Evolutionary conservation across 2,113 vertebrate genomes (phyloP).

Genomic region (Gnathonemus longibarbis): DNA sequence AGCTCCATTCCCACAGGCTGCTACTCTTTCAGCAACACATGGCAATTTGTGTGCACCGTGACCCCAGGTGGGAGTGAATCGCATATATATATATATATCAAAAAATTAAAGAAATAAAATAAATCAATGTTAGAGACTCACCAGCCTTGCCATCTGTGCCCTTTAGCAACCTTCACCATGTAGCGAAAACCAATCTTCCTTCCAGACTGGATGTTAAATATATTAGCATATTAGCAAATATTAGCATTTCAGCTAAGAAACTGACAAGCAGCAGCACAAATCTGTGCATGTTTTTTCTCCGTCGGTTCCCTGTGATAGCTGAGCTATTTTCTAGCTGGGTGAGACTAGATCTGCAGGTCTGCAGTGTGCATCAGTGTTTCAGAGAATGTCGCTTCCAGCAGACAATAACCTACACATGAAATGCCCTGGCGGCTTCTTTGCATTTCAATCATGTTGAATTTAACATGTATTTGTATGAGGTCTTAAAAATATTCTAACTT

Average conservation of each 20-base stretch:
- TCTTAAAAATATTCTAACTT: neutral
- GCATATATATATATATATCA: neutral
- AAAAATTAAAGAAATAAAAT: neutral
- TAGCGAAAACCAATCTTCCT: neutral
- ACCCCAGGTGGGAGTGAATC: neutral
- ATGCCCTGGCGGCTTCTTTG: neutral
- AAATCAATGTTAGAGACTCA: neutral
- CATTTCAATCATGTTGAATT: neutral
- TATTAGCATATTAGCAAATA: neutral
- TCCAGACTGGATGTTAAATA: neutral
- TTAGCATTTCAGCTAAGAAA: neutral
- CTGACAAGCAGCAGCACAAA: neutral
- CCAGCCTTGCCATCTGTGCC: neutral
- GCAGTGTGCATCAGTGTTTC: neutral
- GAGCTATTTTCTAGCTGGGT: neutral
- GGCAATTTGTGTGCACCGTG: neutral
- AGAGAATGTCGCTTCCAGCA: neutral
- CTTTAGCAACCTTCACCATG: neutral
- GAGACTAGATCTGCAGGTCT: neutral
- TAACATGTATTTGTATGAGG: neutral
- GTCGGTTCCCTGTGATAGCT: neutral
- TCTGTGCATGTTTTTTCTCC: neutral
- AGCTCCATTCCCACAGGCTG: neutral
- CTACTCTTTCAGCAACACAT: neutral
- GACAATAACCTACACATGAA: neutral